These are phyloP conservation scores for Agriopis marginaria DNA, from an alignment of 2,888 invertebrate species.

Conservation along the genomic window DNA sequence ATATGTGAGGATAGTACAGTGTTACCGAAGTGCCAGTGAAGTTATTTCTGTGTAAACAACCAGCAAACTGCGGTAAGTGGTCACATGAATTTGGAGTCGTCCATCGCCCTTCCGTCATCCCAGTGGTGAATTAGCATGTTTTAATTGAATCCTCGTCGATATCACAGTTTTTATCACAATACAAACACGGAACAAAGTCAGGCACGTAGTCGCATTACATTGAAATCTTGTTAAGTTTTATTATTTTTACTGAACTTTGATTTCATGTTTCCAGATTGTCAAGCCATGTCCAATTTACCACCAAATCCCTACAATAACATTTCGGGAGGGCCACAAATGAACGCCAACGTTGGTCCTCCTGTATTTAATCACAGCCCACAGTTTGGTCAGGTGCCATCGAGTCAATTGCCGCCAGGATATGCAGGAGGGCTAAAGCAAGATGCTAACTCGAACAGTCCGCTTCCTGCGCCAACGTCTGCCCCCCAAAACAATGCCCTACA, in stretches of 20 bases:
- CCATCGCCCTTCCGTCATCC: conserved; percentile 73
- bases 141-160: conserved; percentile 70
- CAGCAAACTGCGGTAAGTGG: conserved; percentile 69
- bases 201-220: conserved; percentile 24
- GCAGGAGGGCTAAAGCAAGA: conserved; percentile 67
- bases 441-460: conserved; percentile 74
- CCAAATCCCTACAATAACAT: conserved; percentile 73
- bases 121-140: conserved; percentile 79
- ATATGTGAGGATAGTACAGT: conserved; percentile 78
- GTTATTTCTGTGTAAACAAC: conserved; percentile 65
- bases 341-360: conserved; percentile 62
- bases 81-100: conserved; percentile 46
- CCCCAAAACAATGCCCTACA: conserved; percentile 60
- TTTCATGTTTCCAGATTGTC: conserved; percentile 75
- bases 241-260: conserved; percentile 43
- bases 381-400: conserved; percentile 65
- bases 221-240: conserved; percentile 3
- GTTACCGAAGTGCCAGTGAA: conserved; percentile 64
- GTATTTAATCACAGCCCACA: conserved; percentile 63
- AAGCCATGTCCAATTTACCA: conserved; percentile 81
- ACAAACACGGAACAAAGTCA: conserved; percentile 57
- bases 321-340: conserved; percentile 64
- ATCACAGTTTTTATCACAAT: conserved; percentile 65
- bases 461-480: conserved; percentile 53
- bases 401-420: conserved; percentile 70